A percentile compares a stretch with the other conserved stretches of the same genome.
phyloP scores from a whole-genome alignment of 2,888 invertebrate species.

The Lasiommata megera region DNA sequence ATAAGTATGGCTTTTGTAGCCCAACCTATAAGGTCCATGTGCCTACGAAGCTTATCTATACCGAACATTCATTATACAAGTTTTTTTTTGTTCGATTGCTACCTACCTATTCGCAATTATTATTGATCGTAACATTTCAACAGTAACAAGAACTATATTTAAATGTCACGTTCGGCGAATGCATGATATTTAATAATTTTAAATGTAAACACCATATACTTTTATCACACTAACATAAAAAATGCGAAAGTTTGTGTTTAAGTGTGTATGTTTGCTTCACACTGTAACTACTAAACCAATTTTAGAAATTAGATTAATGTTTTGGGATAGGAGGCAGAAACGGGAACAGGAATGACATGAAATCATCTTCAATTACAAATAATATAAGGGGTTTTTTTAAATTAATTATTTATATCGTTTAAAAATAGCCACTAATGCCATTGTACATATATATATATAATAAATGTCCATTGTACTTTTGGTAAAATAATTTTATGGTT shows the following conservation, averaged over 20 bases:
- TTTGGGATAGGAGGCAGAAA: no score
- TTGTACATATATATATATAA: not conserved
- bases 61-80: not conserved
- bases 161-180: constrained; percentile 13
- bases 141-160: constrained; percentile 5
- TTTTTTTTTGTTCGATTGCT: constrained; percentile 10
- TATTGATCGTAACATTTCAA: constrained; percentile 5
- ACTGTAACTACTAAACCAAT: no score
- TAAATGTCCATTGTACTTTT: not conserved
- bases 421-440: no score
- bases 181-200: not conserved
- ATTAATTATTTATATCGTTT: not conserved
- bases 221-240: no score
- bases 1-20: not conserved
- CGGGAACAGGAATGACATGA: no score
- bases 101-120: constrained; percentile 3
- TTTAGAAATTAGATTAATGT: no score
- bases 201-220: no score
- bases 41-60: not conserved
- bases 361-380: no score
- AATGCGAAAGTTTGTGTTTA: no score
- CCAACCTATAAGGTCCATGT: not conserved
- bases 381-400: no score
- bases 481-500: no score
- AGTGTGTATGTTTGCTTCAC: no score